Base-by-base conservation (phyloP, 2,888 invertebrate genomes). In the Muscina levida region DNA sequence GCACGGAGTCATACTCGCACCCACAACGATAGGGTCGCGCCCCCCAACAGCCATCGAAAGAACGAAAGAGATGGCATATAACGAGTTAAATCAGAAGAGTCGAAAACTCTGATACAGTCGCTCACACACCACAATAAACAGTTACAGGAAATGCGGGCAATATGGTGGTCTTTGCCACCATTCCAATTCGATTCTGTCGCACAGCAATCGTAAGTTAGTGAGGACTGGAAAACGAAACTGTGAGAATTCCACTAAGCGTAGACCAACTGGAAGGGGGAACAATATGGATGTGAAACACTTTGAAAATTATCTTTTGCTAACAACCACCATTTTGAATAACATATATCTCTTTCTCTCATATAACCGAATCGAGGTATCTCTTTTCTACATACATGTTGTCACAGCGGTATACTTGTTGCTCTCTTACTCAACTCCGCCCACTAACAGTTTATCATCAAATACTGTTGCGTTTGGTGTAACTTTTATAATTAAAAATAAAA, bases 241-340 rank as follows among this genome's bases (percentile, higher is more conserved):
- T 70, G 80, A 81, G 77, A 73, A 22, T 77, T 82, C 83, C 83
- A 83, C 53, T 72, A 77, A 3, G 8, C 70, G 72, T 77, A 39
- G 77, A 82, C 82, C 82, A 83, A 75, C 73, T 79, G 82, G 82
- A 83, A 77, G 46, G 8, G 17, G 37, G 37, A 76, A 76, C 70
- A 15, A 13, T 1, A 65, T 71, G 79, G 70, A 10, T 73, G 1
- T n/a, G 72, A 57, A 81, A 75, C 74, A 66, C n/a, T n/a, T n/a
- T 31, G 31, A 8, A 31, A 19, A 8, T 22, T 39, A 53, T 42
- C 37, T 31, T 15, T n/a, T n/a, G n/a, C n/a, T n/a, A 67, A 71
- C 44, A 72, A 72, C 67, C 66, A 80, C 51, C 56, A 66, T 39
- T 56, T 48, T 66, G n/a, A 19, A n/a, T 31, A 5, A 8, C 8